These are phyloP conservation scores for Caenorhabditis zanzibari DNA, from an alignment of 2,888 invertebrate genomes.

Conservation along the genomic window DNA sequence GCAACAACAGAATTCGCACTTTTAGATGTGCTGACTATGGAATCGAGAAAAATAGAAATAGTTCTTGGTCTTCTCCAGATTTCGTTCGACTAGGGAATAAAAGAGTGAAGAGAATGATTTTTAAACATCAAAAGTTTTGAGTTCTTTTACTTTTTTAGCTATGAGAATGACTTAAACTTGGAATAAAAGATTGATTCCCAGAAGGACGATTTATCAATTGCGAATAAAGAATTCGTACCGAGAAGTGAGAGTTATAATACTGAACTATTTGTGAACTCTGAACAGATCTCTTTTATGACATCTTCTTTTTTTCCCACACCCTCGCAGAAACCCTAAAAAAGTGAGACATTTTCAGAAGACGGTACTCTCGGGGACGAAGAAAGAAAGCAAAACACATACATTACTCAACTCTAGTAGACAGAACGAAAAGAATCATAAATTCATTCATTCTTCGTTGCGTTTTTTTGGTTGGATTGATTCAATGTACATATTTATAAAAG, in stretches of 20 bases:
- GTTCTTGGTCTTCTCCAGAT: neutral
- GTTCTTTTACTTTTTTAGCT: no score
- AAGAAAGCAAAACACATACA: constrained; percentile 13
- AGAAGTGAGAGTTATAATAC: neutral
- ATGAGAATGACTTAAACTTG: no score
- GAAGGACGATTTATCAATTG: constrained; percentile 17
- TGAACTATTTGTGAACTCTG: constrained; percentile 8
- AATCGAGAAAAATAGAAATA: neutral
- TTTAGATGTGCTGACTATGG: constrained; percentile 3
- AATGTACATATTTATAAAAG: constrained; percentile 60
- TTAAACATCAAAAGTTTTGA: constrained; percentile 7
- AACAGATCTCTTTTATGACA: neutral
- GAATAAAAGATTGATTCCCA: constrained; percentile 5
- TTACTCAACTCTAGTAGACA: constrained; percentile 11
- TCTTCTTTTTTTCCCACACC: constrained; percentile 27
- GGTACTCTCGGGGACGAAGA: neutral
- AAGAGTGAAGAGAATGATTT: neutral
- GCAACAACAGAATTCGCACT: constrained; percentile 28
- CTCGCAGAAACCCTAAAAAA: constrained; percentile 14
- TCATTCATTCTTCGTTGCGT: constrained; percentile 51
- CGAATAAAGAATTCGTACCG: constrained; percentile 4
- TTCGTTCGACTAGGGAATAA: constrained; percentile 30
- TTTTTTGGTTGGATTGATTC: constrained; percentile 58
- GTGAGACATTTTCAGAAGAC: neutral
- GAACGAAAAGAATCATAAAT: constrained; percentile 39